These are phyloP conservation scores for Drosophila sp. DNA, from an alignment of 1,140 invertebrate genomes.

Conservation along the genomic window DNA sequence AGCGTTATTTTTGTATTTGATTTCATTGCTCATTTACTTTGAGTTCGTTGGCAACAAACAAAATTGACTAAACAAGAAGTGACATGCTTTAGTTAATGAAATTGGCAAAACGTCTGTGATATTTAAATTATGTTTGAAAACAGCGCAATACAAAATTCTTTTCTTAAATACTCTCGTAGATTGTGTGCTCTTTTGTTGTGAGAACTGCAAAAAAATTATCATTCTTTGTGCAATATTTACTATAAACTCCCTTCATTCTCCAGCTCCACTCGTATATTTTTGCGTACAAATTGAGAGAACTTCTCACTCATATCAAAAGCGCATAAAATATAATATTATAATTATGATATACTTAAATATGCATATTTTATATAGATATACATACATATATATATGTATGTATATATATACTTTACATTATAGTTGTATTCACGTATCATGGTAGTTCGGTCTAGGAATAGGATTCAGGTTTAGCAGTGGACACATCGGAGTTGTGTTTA, in stretches of 20 bases:
- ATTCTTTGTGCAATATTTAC: conserved; percentile 73
- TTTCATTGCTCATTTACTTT: conserved; percentile 25
- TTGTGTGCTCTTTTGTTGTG: conserved; percentile 58
- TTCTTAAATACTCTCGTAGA: conserved; percentile 43
- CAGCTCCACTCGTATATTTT: conserved; percentile 40
- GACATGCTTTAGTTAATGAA: conserved; percentile 64
- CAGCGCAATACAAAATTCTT: conserved; percentile 59
- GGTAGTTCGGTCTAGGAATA: conserved; percentile 10
- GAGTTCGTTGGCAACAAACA: conserved; percentile 49
- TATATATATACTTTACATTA: conserved; percentile 56
- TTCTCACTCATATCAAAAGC: conserved; percentile 73
- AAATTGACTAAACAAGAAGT: conserved; percentile 60
- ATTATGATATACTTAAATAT: conserved; percentile 29
- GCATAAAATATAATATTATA: conserved; percentile 52
- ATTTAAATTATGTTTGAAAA: conserved; percentile 74
- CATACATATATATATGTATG: conserved; percentile 37
- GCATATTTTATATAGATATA: conserved; percentile 36
- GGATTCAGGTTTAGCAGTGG: conserved; percentile 24
- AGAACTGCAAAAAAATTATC: conserved; percentile 30
- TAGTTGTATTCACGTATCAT: conserved; percentile 16
- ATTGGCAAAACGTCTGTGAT: conserved; percentile 80
- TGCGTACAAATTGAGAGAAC: conserved; percentile 52
- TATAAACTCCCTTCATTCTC: conserved; percentile 41
- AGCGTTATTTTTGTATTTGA: conserved; percentile 1
- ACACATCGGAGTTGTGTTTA: conserved; percentile 53